phyloP scores from a whole-genome alignment of 2,113 vertebrate species.

The Chlorodrepanis virens region DNA sequence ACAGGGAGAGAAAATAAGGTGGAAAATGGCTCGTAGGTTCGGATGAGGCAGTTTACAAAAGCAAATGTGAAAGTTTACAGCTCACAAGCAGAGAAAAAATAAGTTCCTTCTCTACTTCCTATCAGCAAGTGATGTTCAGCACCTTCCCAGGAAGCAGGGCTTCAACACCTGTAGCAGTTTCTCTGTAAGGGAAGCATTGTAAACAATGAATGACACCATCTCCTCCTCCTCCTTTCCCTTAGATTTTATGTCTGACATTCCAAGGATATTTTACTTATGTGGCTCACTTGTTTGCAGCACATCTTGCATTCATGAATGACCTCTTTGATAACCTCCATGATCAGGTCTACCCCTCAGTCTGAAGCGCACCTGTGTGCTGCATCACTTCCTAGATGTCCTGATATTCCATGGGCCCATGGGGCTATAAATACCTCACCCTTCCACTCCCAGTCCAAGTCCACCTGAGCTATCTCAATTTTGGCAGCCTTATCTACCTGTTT shows the following conservation, averaged over 20 bases:
- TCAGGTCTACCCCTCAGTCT: not conserved
- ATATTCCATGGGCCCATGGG: not conserved
- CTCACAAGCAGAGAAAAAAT: not conserved
- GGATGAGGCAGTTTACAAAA: not conserved
- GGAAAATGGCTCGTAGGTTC: accelerated
- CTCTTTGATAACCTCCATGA: no score
- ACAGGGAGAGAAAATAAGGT: not conserved
- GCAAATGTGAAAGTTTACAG: not conserved
- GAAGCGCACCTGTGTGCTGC: not conserved
- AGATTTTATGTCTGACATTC: not conserved
- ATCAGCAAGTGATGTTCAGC: not conserved
- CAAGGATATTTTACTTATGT: not conserved
- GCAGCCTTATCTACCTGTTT: not conserved
- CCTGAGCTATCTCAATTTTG: not conserved
- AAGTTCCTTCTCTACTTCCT: not conserved
- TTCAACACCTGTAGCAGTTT: accelerated
- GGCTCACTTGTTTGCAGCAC: not conserved
- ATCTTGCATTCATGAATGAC: not conserved
- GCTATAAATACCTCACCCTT: not conserved
- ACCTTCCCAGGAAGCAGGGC: not conserved
- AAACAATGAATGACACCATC: not conserved
- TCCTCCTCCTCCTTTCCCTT: not conserved
- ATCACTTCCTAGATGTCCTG: not conserved
- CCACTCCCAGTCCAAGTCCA: not conserved
- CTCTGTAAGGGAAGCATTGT: not conserved